phyloP scores from a whole-genome alignment of 1,140 invertebrate species.

The Caenorhabditis elegans region DNA sequence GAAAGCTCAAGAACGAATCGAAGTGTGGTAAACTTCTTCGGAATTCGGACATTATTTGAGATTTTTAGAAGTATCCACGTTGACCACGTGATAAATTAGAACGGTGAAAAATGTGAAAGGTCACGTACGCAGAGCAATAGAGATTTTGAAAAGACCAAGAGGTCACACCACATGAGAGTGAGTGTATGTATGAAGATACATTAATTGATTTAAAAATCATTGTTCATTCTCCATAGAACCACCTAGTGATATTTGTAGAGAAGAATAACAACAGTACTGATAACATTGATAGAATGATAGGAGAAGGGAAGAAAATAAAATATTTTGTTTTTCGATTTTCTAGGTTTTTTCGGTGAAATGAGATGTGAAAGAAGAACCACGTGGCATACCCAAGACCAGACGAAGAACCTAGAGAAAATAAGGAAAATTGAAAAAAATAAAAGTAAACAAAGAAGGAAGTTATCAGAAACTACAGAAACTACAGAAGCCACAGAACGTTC shows the following conservation, averaged over 20 bases:
- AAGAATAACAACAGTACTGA: neutral
- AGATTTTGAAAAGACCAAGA: neutral
- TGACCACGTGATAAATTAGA: neutral
- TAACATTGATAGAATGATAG: neutral
- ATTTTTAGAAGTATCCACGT: neutral
- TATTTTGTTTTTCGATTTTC: neutral
- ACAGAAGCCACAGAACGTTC: neutral
- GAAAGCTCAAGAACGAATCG: neutral
- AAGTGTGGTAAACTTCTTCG: neutral
- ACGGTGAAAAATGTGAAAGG: neutral
- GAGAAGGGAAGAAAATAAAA: neutral
- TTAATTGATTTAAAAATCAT: neutral
- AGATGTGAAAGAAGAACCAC: neutral
- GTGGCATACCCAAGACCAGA: neutral
- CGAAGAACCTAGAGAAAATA: neutral
- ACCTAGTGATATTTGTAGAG: neutral
- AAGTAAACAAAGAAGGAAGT: neutral
- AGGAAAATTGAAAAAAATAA: neutral
- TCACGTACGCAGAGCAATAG: neutral
- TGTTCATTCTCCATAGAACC: neutral
- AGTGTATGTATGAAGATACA: no score
- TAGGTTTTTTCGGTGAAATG: neutral
- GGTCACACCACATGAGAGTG: conserved; percentile 9
- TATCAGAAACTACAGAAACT: no score
- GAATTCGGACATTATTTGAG: neutral